Evolutionary conservation across 2,797 vertebrate genomes (phyloP).

Genomic region (Oryzias sinensis): DNA sequence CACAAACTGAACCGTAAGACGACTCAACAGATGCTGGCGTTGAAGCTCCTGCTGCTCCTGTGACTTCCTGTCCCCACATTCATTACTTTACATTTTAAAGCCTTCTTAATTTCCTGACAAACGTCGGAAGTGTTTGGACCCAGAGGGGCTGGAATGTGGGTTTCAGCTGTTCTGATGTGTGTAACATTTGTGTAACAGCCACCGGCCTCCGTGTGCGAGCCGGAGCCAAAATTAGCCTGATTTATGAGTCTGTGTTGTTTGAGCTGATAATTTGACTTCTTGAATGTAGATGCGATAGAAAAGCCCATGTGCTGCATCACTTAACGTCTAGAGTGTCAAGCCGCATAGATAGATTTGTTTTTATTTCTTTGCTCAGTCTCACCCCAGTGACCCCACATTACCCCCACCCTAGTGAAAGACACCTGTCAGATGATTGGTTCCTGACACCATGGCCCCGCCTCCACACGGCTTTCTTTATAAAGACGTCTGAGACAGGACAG

Average conservation of each 20-base stretch:
- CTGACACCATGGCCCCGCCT: conserved; percentile 28
- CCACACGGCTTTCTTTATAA: conserved; percentile 62
- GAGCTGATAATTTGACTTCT: background rate
- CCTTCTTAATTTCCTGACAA: too few relatives aligned
- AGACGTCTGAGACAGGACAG: conserved; percentile 7
- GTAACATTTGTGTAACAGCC: background rate
- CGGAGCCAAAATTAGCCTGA: too few relatives aligned
- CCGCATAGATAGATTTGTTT: background rate
- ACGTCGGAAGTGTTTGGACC: too few relatives aligned
- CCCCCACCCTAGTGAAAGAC: conserved; percentile 21
- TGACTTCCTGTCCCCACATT: too few relatives aligned
- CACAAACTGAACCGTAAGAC: too few relatives aligned
- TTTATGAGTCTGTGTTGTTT: background rate
- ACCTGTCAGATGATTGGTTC: conserved; percentile 66
- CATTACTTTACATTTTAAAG: too few relatives aligned
- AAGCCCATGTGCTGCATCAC: background rate
- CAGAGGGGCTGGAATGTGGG: too few relatives aligned
- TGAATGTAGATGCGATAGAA: too few relatives aligned
- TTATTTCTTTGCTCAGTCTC: conserved; percentile 24
- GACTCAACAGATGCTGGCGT: too few relatives aligned
- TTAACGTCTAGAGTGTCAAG: background rate
- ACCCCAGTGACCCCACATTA: conserved; percentile 30
- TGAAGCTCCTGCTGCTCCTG: too few relatives aligned
- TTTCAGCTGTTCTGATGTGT: too few relatives aligned
- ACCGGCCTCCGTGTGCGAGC: background rate